These are phyloP conservation scores for Prolemur simus DNA, from an alignment of 2,113 vertebrate genomes.

Conservation along the genomic window DNA sequence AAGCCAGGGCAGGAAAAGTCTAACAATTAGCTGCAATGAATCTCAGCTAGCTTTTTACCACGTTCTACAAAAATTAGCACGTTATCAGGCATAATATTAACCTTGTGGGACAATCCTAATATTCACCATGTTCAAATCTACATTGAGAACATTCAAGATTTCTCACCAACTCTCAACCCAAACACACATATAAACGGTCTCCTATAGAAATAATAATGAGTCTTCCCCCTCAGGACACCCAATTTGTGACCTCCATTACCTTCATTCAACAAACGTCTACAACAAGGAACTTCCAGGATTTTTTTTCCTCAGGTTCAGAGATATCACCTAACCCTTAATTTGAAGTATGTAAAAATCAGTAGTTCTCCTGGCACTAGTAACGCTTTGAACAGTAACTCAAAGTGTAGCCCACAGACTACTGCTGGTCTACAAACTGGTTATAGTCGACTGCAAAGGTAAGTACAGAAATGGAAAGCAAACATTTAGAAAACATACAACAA, in stretches of 20 bases:
- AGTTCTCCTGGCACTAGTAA: not conserved
- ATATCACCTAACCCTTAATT: not conserved
- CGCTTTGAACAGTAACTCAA: not conserved
- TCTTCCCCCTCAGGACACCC: not conserved
- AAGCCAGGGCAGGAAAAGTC: not conserved
- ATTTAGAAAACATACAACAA: not conserved
- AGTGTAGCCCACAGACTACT: not conserved
- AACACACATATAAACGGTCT: not conserved
- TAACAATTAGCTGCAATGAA: not conserved
- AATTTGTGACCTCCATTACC: not conserved
- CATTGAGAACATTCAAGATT: slow-evolving; percentile 1
- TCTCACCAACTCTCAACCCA: not conserved
- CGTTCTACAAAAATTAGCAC: slow-evolving; percentile 20
- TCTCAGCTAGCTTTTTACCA: not conserved
- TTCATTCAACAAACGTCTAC: not conserved
- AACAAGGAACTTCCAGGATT: not conserved
- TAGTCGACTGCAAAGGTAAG: not conserved
- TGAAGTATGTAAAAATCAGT: not conserved
- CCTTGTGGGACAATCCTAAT: not conserved
- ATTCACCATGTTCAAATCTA: not conserved
- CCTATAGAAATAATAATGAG: not conserved
- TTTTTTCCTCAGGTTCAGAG: not conserved
- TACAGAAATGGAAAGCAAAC: not conserved
- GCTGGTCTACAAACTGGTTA: not conserved
- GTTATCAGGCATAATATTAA: not conserved